These are phyloP conservation scores for Thermophis baileyi DNA, from an alignment of 2,113 vertebrate genomes.

Conservation along the genomic window DNA sequence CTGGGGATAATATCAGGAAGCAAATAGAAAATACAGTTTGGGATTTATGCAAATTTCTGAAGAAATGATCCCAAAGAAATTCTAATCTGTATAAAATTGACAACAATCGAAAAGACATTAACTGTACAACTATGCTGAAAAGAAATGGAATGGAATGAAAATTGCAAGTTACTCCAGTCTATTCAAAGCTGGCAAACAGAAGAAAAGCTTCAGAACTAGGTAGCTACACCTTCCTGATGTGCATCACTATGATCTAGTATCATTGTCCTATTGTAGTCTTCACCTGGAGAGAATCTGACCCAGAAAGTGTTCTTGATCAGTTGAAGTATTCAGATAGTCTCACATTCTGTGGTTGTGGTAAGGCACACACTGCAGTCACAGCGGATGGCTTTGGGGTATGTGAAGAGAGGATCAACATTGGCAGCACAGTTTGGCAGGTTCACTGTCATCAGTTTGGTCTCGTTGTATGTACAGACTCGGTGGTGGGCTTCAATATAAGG, in stretches of 20 bases:
- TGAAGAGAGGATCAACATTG: conserved; percentile 78
- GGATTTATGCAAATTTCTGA: not conserved
- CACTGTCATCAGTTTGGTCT: conserved; percentile 78
- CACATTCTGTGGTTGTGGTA: conserved; percentile 85
- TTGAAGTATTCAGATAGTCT: conserved; percentile 68
- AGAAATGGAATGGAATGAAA: not conserved
- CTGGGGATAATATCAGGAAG: not conserved
- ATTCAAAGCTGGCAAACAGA: conserved; percentile 3
- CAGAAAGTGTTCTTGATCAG: not conserved
- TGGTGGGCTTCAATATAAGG: conserved; percentile 87
- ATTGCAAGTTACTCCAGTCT: not conserved
- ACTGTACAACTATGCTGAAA: conserved; percentile 9
- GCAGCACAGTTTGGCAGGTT: conserved; percentile 80
- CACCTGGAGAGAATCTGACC: not conserved
- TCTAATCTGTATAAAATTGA: not conserved
- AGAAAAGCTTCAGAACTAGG: not conserved
- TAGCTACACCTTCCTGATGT: conserved; percentile 9
- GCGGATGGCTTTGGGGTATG: conserved; percentile 82
- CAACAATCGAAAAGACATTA: not conserved
- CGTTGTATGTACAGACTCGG: conserved; percentile 87
- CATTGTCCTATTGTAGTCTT: not conserved
- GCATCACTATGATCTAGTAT: not conserved
- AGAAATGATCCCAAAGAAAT: not conserved
- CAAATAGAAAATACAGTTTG: not conserved
- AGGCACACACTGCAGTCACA: conserved; percentile 85